Evolutionary conservation across 53 echinoderm and acorn worm species (phyloP).

Genomic region (Mesocentrotus franciscanus): DNA sequence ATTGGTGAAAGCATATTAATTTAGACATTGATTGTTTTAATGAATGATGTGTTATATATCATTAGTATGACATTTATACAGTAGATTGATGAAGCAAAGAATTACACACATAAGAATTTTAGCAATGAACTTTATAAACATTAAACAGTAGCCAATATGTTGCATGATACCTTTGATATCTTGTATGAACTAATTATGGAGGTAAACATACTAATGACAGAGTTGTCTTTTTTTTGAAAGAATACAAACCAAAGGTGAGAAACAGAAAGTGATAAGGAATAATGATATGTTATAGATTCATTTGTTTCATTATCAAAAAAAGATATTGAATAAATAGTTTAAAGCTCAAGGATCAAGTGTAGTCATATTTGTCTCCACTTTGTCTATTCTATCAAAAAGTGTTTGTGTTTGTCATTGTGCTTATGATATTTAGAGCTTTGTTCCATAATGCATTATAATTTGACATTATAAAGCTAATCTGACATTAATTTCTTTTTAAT

Average conservation of each 20-base stretch:
- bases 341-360: neutral
- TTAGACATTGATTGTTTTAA: too few species aligned
- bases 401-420: too few species aligned
- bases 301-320: neutral
- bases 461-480: too few species aligned
- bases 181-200: neutral
- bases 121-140: neutral
- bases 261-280: constrained; percentile 13
- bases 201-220: neutral
- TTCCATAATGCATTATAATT: too few species aligned
- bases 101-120: too few species aligned
- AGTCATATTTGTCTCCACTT: neutral
- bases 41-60: too few species aligned
- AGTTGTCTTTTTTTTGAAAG: neutral
- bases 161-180: neutral
- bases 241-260: constrained; percentile 4
- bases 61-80: too few species aligned
- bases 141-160: neutral
- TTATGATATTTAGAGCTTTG: too few species aligned
- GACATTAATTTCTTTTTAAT: too few species aligned
- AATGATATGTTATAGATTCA: neutral
- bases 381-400: too few species aligned
- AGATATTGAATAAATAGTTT: neutral
- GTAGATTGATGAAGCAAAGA: too few species aligned
- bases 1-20: too few species aligned